Percentiles rank a stretch among this genome's conserved stretches.
These are phyloP conservation scores for Hydrozoanthus gracilis DNA, from an alignment of 92 coral and sea anemone species.

Conservation along the genomic window DNA sequence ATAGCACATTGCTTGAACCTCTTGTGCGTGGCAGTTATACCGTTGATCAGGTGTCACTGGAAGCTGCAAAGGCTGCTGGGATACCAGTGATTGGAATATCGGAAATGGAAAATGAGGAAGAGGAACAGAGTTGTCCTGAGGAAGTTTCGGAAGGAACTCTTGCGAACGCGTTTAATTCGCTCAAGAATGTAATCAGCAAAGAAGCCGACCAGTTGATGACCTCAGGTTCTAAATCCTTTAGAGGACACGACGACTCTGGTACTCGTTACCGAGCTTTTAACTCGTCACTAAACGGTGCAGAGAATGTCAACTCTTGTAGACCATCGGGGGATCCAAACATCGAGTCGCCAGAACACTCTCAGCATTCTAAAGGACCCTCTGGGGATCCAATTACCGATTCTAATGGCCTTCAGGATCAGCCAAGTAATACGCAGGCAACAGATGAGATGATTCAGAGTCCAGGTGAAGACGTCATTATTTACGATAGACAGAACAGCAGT, in stretches of 20 bases:
- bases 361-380: background rate
- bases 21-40: conserved; percentile 92
- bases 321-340: background rate
- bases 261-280: background rate
- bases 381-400: background rate
- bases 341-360: too few relatives aligned
- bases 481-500: conserved; percentile 2
- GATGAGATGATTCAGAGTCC: background rate
- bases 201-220: background rate
- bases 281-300: conserved; percentile 1
- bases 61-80: conserved; percentile 96
- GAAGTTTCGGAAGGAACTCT: conserved; percentile 20
- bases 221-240: background rate
- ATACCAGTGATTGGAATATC: conserved; percentile 83
- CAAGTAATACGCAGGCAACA: background rate
- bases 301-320: background rate
- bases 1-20: conserved; percentile 62
- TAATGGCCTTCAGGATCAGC: background rate
- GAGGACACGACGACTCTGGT: background rate
- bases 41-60: conserved; percentile 79
- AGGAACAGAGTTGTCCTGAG: background rate
- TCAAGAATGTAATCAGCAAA: conserved; percentile 23
- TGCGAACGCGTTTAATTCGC: conserved; percentile 12
- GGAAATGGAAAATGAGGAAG: background rate
- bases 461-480: conserved; percentile 21